phyloP scores from a whole-genome alignment of 1,140 invertebrate genomes.

The Drosophila arawakana region DNA sequence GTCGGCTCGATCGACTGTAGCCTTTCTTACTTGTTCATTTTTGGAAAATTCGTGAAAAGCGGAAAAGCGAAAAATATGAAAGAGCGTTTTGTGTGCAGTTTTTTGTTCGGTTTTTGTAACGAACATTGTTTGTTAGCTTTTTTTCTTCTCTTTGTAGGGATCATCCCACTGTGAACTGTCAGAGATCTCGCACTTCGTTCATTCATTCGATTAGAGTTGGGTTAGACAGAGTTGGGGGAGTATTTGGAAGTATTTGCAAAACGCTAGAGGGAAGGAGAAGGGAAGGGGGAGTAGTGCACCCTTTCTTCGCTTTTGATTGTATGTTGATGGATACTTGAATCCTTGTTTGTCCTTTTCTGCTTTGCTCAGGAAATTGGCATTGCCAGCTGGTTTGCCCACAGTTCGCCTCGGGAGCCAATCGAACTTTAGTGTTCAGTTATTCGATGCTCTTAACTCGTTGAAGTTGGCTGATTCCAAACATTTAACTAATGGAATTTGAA shows the following conservation, averaged over 20 bases:
- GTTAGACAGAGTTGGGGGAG: not conserved
- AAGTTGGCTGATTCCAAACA: no score
- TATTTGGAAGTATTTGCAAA: not conserved
- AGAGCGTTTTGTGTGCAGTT: constrained; percentile 32
- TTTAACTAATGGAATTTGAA: no score
- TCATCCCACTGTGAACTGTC: constrained; percentile 3
- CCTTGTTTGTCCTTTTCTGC: constrained; percentile 13
- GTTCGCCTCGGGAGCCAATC: constrained; percentile 13
- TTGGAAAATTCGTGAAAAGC: not conserved
- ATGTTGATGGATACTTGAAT: constrained; percentile 44
- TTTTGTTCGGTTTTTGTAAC: constrained; percentile 19
- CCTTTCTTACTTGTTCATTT: not conserved
- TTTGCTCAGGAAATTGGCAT: constrained; percentile 40
- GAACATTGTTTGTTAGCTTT: constrained; percentile 15
- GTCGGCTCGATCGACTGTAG: no score
- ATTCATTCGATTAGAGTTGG: constrained; percentile 53
- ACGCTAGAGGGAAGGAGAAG: no score
- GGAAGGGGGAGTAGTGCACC: no score
- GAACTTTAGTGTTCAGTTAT: constrained; percentile 33
- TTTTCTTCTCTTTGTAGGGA: not conserved
- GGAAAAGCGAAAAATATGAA: constrained; percentile 50
- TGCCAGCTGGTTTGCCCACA: constrained; percentile 21
- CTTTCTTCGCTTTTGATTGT: constrained; percentile 34
- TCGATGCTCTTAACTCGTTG: not conserved
- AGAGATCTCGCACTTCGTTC: constrained; percentile 34